Evolutionary conservation across 2,797 vertebrate genomes (phyloP).

Genomic region (Anguilla megastoma): DNA sequence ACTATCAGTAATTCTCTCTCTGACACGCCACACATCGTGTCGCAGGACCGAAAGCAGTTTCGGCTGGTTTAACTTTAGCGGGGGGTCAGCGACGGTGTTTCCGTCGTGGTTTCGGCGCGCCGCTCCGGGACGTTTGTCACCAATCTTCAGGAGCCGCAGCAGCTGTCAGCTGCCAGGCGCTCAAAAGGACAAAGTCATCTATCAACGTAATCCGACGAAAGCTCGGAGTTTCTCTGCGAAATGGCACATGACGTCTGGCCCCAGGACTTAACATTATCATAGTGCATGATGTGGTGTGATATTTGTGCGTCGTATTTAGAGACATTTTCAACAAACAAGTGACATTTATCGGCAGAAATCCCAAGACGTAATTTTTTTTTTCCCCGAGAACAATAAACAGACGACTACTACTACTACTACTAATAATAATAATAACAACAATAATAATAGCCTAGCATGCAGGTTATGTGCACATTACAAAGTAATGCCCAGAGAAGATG

Average conservation of each 20-base stretch:
- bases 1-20: not conserved
- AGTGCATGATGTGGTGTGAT: conserved; percentile 20
- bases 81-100: not conserved
- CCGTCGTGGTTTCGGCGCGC: not conserved
- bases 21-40: not conserved
- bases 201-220: conserved; percentile 36
- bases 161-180: conserved; percentile 28
- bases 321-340: conserved; percentile 36
- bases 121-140: conserved; percentile 33
- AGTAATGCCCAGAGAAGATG: not conserved
- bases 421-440: conserved; percentile 26
- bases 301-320: not conserved
- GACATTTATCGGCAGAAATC: not conserved
- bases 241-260: conserved; percentile 23
- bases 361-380: not conserved
- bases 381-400: no score
- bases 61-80: not conserved
- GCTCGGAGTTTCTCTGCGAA: conserved; percentile 32
- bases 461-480: not conserved
- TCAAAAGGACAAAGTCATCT: conserved; percentile 44
- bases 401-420: not conserved
- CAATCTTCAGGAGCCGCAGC: conserved; percentile 28
- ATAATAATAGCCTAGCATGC: not conserved
- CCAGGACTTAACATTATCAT: not conserved
- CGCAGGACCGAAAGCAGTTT: not conserved